Evolutionary conservation across 2,888 invertebrate genomes (phyloP), one percentile per base, ranked within the genome.

Genomic region (Ectropis crepuscularia): DNA sequence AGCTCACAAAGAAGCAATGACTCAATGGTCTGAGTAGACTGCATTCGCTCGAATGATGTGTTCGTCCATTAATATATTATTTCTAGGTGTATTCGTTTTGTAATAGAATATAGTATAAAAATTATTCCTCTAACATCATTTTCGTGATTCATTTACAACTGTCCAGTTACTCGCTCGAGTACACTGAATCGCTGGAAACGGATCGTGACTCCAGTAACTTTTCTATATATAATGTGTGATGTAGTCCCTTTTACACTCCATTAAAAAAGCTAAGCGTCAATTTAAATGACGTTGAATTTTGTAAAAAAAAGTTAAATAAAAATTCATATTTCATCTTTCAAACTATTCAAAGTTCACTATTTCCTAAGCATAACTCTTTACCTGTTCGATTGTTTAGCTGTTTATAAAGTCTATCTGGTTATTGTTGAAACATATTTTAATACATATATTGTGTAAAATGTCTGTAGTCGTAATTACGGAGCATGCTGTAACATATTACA

Each of bases 41-140:
- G 91, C 90, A 91, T 90, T 92, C 90, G 81, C 83, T 89, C 80
- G 89, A 92, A 90, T 90, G 89, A 88, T 89, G 90, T 92, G 92
- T 92, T 92, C 92, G 92, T 92, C 92, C 92, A 92, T 88, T 83
- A 85, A 88, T 83, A 83, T 79, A 83, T 79, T 82, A 87, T 89
- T 69, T 82, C 85, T 88, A 86, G 82, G 75, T 81, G 77, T 87
- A 87, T 88, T 85, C 79, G 80, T 88, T 89, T 87, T 58, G 45
- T 67, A 65, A 48, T 65, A 65, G 60, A 53, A 49, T 67, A 53
- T 62, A 66, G 67, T 62, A 53, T 70, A 70, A 63, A 57, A 55
- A n/a, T n/a, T 48, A 55, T 36, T 55, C 54, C 16, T 28, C 16
- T 28, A 28, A 16, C 46, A 50, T 57, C 59, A 53, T 45, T 42